These are phyloP conservation scores for Cacatua alba DNA, from an alignment of 2,113 vertebrate species.

Conservation along the genomic window DNA sequence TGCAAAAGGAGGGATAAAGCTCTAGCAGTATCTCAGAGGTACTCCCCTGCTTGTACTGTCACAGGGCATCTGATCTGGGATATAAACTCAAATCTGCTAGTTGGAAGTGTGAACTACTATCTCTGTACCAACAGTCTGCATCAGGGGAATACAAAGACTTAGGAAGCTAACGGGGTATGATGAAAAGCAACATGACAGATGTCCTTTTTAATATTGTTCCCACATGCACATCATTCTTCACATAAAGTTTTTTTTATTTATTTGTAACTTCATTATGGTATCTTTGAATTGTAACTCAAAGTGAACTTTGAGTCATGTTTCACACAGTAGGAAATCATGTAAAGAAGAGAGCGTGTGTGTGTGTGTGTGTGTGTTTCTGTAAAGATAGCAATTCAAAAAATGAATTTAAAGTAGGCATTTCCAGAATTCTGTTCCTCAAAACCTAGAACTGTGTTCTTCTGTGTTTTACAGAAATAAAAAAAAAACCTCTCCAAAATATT, in stretches of 20 bases:
- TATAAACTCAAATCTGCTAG: neutral
- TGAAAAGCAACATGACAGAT: neutral
- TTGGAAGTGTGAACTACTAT: neutral
- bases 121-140: neutral
- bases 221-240: neutral
- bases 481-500: neutral
- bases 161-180: neutral
- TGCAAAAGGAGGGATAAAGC: neutral
- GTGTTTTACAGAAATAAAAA: neutral
- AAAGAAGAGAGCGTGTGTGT: neutral
- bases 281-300: neutral
- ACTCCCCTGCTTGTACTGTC: neutral
- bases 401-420: neutral
- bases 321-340: neutral
- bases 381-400: neutral
- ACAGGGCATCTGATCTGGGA: neutral
- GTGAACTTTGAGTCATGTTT: slow-evolving; percentile 4
- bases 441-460: neutral
- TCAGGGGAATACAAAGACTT: neutral
- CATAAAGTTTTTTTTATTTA: neutral
- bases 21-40: neutral
- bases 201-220: neutral
- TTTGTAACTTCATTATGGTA: neutral
- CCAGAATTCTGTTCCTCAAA: neutral
- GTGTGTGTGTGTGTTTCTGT: neutral